Evolutionary conservation across 2,888 invertebrate genomes (phyloP).

Genomic region (Drosophila greeni): DNA sequence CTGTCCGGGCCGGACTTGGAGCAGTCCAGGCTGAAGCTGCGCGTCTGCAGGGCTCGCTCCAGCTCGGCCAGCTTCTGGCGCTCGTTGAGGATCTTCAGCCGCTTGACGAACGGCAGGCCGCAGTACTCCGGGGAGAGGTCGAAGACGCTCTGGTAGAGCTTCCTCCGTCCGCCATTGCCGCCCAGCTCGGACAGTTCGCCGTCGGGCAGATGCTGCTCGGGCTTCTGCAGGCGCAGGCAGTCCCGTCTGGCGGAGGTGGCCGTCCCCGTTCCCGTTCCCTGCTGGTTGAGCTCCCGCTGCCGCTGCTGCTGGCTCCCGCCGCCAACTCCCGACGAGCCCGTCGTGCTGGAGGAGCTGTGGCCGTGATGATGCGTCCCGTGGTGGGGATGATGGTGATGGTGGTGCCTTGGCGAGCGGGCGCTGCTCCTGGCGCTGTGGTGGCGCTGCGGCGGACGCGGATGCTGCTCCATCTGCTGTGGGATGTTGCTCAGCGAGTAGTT

Average conservation of each 20-base stretch:
- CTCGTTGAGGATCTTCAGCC: slow-evolving; percentile 92
- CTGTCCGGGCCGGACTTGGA: slow-evolving; percentile 80
- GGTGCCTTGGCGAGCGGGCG: slow-evolving; percentile 59
- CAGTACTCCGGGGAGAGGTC: slow-evolving; percentile 93
- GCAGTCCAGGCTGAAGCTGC: slow-evolving; percentile 90
- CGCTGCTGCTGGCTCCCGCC: slow-evolving; percentile 1
- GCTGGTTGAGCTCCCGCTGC: slow-evolving; percentile 16
- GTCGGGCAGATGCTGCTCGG: slow-evolving; percentile 61
- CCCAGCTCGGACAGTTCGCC: slow-evolving; percentile 25
- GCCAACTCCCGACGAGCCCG: slow-evolving; percentile 44
- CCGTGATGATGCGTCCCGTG: slow-evolving; percentile 25
- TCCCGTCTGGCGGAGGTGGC: slow-evolving; percentile 43
- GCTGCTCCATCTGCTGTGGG: slow-evolving; percentile 59
- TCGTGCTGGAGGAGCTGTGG: slow-evolving; percentile 34
- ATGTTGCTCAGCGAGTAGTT: slow-evolving; percentile 73
- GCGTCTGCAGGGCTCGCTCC: slow-evolving; percentile 86
- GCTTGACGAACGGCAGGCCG: slow-evolving; percentile 91
- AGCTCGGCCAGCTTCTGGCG: slow-evolving; percentile 91
- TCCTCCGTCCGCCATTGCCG: slow-evolving; percentile 70
- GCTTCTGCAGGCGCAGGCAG: slow-evolving; percentile 51
- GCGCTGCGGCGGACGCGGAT: slow-evolving; percentile 33
- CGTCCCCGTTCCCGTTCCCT: not conserved
- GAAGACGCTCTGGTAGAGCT: slow-evolving; percentile 90
- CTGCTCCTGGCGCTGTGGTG: slow-evolving; percentile 62
- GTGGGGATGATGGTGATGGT: slow-evolving; percentile 26